phyloP scores from a whole-genome alignment of 2,888 invertebrate species.

The Clusia tigrina region DNA sequence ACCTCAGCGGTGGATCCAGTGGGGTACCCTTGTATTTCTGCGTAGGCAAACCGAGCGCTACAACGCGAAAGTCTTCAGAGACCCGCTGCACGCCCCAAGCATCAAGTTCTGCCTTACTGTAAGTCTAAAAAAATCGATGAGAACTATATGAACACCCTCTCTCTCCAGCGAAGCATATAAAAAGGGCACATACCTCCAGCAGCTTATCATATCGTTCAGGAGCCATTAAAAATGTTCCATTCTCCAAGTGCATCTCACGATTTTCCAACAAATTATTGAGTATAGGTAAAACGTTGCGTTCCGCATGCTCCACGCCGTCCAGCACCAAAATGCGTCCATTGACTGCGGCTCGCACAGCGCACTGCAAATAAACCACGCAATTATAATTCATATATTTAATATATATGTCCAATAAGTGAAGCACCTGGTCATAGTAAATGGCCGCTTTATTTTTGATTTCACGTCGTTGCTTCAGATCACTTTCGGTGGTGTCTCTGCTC shows the following conservation, averaged over 20 bases:
- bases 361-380: conserved; percentile 66
- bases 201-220: conserved; percentile 89
- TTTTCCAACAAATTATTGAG: conserved; percentile 96
- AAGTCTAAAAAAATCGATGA: conserved; percentile 70
- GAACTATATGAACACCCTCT: conserved; percentile 13
- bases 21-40: conserved; percentile 91
- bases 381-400: not conserved
- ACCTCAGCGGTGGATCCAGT: conserved; percentile 92
- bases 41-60: conserved; percentile 90
- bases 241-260: conserved; percentile 97
- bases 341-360: conserved; percentile 89
- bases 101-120: conserved; percentile 80
- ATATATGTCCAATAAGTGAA: not conserved
- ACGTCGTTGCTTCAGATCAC: conserved; percentile 93
- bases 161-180: not conserved
- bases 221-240: conserved; percentile 91
- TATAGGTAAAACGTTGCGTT: conserved; percentile 94
- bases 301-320: conserved; percentile 97
- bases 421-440: conserved; percentile 90
- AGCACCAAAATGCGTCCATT: conserved; percentile 88
- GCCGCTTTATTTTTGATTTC: conserved; percentile 90
- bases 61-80: conserved; percentile 89
- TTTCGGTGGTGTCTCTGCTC: conserved; percentile 95
- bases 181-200: conserved; percentile 70
- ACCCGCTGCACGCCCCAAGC: conserved; percentile 91